Base-by-base conservation (phyloP, 2,113 vertebrate genomes). In the Heptranchias perlo region DNA sequence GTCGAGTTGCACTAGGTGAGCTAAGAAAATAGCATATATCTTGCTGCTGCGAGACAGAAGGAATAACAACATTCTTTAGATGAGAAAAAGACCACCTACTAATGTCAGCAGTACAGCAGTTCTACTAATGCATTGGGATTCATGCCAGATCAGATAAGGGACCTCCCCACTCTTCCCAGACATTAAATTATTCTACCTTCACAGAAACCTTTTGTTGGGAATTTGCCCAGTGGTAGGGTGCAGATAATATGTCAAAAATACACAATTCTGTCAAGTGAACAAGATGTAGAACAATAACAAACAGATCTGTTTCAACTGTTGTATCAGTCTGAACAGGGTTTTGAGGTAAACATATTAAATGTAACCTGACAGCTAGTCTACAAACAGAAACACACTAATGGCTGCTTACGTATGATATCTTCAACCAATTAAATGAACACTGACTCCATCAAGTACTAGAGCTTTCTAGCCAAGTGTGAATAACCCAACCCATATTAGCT, bases 71-170 rank as follows among this genome's bases (percentile, higher is more conserved):
- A 62, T 73, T 39, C 61, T 67, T 58, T 54, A 58, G 69, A 92
- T 54, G 91, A 96, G 67, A 94, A 76, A n/a, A 94, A 96, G 97
- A 97, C 96, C 96, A 96, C 96, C 96, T 82, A 96, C 96, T 96
- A 96, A 96, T 97, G 96, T 96, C 96, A 96, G 96, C 93, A 95
- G 96, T 89, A 96, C 73, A 96, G 69, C 82, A 96, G 96, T 96
- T 97, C 97, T 96, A 58, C 96, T 97, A 96, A 96, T 96, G 96
- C 96, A 96, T 96, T 1, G 69, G 97, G 97, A 97, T 96, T 5
- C 3, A 18, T 73, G 97, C 97, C 98, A 98, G 96, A 97, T 98
- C 97, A 97, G 97, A 97, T 84, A 97, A 96, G 96, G 86, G 31
- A 11, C 94, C 96, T 96, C 97, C 96, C 97, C 86, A 1, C 97